Conservation (phyloP, 2,113 vertebrate genomes). For the Falco punctatus region DNA sequence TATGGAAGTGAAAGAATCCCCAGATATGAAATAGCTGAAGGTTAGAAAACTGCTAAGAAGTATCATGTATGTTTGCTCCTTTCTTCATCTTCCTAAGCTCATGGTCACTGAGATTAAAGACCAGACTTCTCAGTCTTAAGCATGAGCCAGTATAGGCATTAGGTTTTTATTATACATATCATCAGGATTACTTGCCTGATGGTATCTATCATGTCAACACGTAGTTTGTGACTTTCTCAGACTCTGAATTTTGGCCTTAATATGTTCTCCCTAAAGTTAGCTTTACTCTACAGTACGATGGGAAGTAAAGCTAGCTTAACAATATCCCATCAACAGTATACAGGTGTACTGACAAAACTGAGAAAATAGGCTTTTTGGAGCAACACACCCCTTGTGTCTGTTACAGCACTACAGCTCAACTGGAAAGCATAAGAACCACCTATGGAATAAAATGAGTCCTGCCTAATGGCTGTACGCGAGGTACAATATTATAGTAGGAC, state of each 20-base stretch:
- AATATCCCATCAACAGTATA: not conserved
- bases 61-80: not conserved
- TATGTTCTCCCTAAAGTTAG: not conserved
- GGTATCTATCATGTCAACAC: not conserved
- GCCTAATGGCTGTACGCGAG: not conserved
- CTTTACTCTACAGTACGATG: not conserved
- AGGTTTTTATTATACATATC: not conserved
- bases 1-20: not conserved
- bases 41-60: not conserved
- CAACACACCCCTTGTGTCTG: not conserved
- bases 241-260: not conserved
- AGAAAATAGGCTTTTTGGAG: not conserved
- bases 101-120: not conserved
- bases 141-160: not conserved
- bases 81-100: not conserved
- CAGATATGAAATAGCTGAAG: not conserved
- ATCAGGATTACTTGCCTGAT: not conserved
- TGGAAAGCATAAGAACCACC: not conserved
- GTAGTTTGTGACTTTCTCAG: not conserved
- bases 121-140: not conserved
- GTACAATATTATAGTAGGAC: not conserved
- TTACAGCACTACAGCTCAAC: not conserved
- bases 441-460: not conserved
- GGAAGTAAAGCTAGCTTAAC: not conserved
- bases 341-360: not conserved